Conservation (phyloP, 92 coral and sea anemone species). For the Siderastrea siderea region DNA sequence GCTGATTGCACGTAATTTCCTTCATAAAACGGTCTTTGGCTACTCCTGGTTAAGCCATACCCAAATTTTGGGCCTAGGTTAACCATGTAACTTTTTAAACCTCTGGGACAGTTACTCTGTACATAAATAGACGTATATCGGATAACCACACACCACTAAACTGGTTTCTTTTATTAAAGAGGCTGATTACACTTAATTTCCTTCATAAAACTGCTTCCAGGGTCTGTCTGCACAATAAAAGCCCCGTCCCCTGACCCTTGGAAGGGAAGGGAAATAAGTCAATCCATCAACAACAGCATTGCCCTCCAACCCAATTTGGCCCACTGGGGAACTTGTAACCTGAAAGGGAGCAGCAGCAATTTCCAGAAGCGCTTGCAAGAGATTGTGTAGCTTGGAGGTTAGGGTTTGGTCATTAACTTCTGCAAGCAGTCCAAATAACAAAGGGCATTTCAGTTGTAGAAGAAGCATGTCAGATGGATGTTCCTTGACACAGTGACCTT, state of each 20-base stretch:
- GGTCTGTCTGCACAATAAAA: neutral
- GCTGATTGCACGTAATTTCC: too few species aligned
- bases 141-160: too few species aligned
- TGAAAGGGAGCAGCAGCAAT: slow-evolving; percentile 29
- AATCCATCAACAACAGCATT: neutral
- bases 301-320: neutral
- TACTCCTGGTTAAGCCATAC: too few species aligned
- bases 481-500: slow-evolving; percentile 22
- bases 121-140: too few species aligned
- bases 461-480: slow-evolving; percentile 20
- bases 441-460: slow-evolving; percentile 27
- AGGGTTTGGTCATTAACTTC: neutral
- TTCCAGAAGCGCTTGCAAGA: neutral
- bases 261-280: slow-evolving; percentile 9
- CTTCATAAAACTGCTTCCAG: neutral
- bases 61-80: too few species aligned
- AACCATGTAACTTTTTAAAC: too few species aligned
- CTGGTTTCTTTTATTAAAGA: too few species aligned
- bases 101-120: too few species aligned
- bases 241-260: neutral
- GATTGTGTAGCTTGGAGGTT: too few species aligned
- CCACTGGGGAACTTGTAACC: neutral
- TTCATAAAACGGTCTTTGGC: too few species aligned
- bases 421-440: slow-evolving; percentile 15
- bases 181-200: too few species aligned